phyloP scores from a whole-genome alignment of 2,113 vertebrate genomes.

The Turnix velox region DNA sequence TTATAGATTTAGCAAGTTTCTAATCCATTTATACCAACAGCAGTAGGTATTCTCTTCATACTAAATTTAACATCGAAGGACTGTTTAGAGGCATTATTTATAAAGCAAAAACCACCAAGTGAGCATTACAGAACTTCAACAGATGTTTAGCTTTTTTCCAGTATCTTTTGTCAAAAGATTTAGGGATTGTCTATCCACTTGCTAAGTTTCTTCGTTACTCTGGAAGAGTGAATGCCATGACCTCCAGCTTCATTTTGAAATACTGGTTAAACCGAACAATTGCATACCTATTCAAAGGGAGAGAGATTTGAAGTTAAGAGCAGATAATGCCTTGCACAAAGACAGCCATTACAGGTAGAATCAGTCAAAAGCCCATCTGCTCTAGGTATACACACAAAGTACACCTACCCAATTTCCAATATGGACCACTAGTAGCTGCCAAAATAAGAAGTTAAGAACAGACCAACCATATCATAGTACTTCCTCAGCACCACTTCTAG shows the following conservation, averaged over 20 bases:
- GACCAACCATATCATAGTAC: accelerated
- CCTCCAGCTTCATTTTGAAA: conserved; percentile 95
- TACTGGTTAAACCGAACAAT: conserved; percentile 95
- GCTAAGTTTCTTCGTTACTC: conserved; percentile 73
- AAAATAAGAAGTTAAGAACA: background rate
- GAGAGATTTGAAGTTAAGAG: background rate
- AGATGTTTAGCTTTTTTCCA: conserved; percentile 69
- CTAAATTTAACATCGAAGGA: conserved; percentile 71
- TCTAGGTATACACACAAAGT: too few species aligned
- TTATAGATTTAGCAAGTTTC: conserved; percentile 68
- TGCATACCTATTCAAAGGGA: conserved; percentile 81
- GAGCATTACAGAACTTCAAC: conserved; percentile 69
- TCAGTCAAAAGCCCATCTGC: background rate
- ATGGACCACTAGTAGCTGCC: background rate
- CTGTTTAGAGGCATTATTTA: conserved; percentile 69
- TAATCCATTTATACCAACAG: conserved; percentile 65
- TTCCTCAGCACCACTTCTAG: too few species aligned
- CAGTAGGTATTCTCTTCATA: conserved; percentile 65
- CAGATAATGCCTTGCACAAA: background rate
- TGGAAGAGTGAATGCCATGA: conserved; percentile 80
- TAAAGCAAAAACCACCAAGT: conserved; percentile 75
- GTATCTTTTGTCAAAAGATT: conserved; percentile 70
- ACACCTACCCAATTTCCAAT: background rate
- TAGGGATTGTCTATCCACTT: conserved; percentile 50
- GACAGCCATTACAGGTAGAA: background rate